phyloP scores from a whole-genome alignment of 1,140 invertebrate genomes.

The Drosophila lowei region DNA sequence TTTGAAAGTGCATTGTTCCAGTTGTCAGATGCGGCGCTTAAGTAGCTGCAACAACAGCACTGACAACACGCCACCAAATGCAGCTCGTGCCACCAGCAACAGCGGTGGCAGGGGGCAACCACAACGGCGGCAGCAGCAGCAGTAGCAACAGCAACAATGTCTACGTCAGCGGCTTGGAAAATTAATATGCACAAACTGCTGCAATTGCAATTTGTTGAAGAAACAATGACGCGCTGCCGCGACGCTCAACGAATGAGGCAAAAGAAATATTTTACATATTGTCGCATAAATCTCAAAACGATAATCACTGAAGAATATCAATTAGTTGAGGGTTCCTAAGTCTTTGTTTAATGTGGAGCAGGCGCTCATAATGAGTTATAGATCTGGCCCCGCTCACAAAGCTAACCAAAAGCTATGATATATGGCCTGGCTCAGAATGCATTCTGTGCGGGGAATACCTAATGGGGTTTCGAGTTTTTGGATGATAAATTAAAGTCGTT shows the following conservation, averaged over 20 bases:
- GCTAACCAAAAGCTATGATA: conserved; percentile 29
- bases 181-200: conserved; percentile 79
- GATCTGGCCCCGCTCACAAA: conserved; percentile 48
- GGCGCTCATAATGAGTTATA: conserved; percentile 70
- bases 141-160: conserved; percentile 42
- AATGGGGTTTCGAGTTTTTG: conserved; percentile 28
- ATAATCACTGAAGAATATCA: conserved; percentile 71
- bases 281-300: conserved; percentile 69
- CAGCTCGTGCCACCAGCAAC: conserved; percentile 28
- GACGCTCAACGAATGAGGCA: conserved; percentile 6
- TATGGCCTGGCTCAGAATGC: conserved; percentile 46
- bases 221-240: conserved; percentile 61
- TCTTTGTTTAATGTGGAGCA: conserved; percentile 72
- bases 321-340: conserved; percentile 50
- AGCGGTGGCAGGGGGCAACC: conserved; percentile 36
- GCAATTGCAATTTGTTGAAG: conserved; percentile 78
- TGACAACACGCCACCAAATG: conserved; percentile 23
- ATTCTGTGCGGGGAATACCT: conserved; percentile 48
- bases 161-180: conserved; percentile 65
- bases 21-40: conserved; percentile 61
- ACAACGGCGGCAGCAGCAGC: conserved; percentile 18
- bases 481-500: conserved; percentile 29
- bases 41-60: conserved; percentile 49
- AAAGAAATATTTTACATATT: conserved; percentile 76
- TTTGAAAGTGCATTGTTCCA: conserved; percentile 80